Evolutionary conservation across 2,888 invertebrate genomes (phyloP), one percentile per base, ranked within the genome.

Genomic region (Ichneumon xanthorius): DNA sequence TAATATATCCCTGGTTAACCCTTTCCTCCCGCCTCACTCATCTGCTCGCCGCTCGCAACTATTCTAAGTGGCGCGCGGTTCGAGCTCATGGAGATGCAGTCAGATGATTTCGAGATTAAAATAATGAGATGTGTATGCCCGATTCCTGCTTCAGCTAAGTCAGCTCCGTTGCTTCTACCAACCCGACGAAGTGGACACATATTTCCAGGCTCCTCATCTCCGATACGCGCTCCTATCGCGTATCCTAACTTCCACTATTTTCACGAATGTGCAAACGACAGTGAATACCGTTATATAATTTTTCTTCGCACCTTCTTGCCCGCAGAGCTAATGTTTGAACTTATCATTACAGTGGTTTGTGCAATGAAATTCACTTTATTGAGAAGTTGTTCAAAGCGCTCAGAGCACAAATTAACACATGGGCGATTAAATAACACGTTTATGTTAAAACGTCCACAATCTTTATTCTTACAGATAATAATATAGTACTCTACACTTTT

Each of bases 41-140:
- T 78, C 45, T 73, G 67, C 67, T 78, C 65, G 58, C 77, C 78
- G 45, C 48, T 30, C 16, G 50, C 48, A 70, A 40, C 68, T 50
- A 53, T 76, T 65, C 65, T 53, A 65, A 76, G 65, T 65, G 65
- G 65, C 76, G 76, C 53, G 53, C 77, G 40, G 16, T 77, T 75
- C 53, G 82, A 40, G 67, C 45, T 9, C 71, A 53, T 53, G 50
- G 78, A 85, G 85, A 87, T 86, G 77, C 70, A 71, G 75, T 86
- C 67, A 45, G 82, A 87, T 85, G 71, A 76, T 78, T 72, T 75
- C 78, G 67, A 87, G 87, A 89, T 88, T 88, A 88, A 80, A 87
- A 88, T 87, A 87, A 87, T 82, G 85, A 86, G 68, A 79, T 78
- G 76, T 33, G 33, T 63, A 33, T 80, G 79, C 58, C 67, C 80